Evolutionary conservation across 2,888 invertebrate genomes (phyloP), one percentile per base, ranked within the genome.

Genomic region (Hyles lineata): DNA sequence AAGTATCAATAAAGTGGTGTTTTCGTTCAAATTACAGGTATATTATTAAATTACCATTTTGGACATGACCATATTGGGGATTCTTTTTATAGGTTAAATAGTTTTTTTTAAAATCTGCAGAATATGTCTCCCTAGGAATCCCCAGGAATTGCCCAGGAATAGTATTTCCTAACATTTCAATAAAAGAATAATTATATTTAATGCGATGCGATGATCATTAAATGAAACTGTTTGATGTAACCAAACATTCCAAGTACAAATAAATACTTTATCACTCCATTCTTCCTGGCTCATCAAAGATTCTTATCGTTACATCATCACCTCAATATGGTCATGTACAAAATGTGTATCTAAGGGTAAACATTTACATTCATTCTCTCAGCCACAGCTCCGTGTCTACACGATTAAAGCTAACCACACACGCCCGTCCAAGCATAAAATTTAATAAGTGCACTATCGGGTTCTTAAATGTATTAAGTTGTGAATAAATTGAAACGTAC

Each of bases 401-500:
- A 67, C 50, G 43, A 67, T 29, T 50, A 50, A 67, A 67, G 67
- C 67, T 67, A 63, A 67, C 67, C 23, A 43, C 43, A 21, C 67
- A 67, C n/a, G 55, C 55, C 55, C 55, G n/a, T 67, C 43, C 67
- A 67, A 67, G 67, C 67, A 67, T 67, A 67, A 43, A 50, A 86
- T 85, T 80, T 84, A 83, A 87, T 90, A 90, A 91, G 91, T 90
- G 90, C 90, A 91, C 90, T 89, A 90, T 90, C 83, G 90, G 90
- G 86, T 82, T 85, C 80, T 82, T 87, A 83, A 83, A 79, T 79
- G 78, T 73, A 78, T 78, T 77, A 78, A 63, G 70, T 71, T 71
- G 84, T 80, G 79, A 80, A 76, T 76, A 76, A 69, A 73, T 69
- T 71, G 62, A 69, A 72, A 70, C 61, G 74, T 75, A 76, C 74